A percentile compares a stretch with the other conserved stretches of the same genome.
Conservation (phyloP, 1,140 invertebrate species). For the Pseudobourletiella spinata region DNA sequence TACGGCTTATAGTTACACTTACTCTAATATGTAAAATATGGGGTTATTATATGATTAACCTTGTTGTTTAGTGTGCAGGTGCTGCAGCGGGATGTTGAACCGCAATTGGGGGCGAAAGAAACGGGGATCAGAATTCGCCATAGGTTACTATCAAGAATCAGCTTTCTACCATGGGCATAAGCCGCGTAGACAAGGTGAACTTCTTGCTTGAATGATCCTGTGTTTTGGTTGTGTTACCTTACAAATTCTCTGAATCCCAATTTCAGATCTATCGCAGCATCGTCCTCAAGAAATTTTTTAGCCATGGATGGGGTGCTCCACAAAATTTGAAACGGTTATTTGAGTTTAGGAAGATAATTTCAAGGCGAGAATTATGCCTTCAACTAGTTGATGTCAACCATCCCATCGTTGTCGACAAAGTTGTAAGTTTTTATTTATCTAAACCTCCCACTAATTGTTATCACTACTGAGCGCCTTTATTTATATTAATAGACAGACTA, state of each 20-base stretch:
- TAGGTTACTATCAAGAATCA: too few species aligned
- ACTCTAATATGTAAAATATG: too few species aligned
- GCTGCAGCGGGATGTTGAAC: too few species aligned
- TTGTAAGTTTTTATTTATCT: constrained; percentile 53
- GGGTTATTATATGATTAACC: too few species aligned
- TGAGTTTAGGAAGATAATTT: constrained; percentile 71
- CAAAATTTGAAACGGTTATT: constrained; percentile 37
- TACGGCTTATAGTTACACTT: too few species aligned
- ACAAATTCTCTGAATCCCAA: background rate
- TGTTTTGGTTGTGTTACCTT: background rate
- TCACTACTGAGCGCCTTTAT: too few species aligned
- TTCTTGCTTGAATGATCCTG: too few species aligned
- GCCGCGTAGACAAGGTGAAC: constrained; percentile 24
- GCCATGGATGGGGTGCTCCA: constrained; percentile 92
- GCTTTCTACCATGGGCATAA: constrained; percentile 13
- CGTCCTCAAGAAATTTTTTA: constrained; percentile 86
- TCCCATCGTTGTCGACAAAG: constrained; percentile 79
- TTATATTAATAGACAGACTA: background rate
- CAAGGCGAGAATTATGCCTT: constrained; percentile 69
- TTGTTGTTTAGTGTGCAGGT: too few species aligned
- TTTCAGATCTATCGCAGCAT: constrained; percentile 72
- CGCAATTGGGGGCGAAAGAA: too few species aligned
- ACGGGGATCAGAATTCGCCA: too few species aligned
- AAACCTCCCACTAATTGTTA: too few species aligned
- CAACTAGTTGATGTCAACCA: constrained; percentile 71